Evolutionary conservation across 2,797 vertebrate species (phyloP).

Genomic region (Anabacerthia variegaticeps): DNA sequence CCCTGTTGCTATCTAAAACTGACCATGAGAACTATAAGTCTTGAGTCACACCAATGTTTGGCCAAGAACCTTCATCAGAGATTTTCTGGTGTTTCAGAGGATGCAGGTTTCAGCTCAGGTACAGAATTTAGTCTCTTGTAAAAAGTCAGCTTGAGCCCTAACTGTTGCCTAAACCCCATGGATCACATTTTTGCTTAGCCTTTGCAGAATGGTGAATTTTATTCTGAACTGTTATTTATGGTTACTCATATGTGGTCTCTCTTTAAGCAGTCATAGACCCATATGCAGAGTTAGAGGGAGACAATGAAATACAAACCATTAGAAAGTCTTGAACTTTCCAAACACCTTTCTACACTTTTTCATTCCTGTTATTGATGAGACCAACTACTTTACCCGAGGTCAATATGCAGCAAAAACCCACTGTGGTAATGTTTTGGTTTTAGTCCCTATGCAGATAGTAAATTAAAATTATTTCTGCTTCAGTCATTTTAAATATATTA

Average conservation of each 20-base stretch:
- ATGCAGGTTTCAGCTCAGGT: background rate
- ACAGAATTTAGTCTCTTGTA: background rate
- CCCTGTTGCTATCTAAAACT: conserved; percentile 25
- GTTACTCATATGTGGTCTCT: background rate
- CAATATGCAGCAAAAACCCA: background rate
- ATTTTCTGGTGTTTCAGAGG: background rate
- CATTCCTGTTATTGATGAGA: background rate
- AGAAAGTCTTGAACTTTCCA: conserved; percentile 10
- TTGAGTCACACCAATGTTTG: background rate
- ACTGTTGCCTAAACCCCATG: background rate
- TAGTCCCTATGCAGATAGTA: conserved; percentile 11
- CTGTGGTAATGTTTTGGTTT: conserved; percentile 19
- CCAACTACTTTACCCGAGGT: background rate
- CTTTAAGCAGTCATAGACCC: background rate
- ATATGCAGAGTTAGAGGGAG: background rate
- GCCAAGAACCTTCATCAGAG: background rate
- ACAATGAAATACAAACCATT: background rate
- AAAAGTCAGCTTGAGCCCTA: background rate
- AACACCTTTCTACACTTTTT: conserved; percentile 7
- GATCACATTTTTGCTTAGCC: background rate
- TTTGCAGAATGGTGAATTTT: background rate
- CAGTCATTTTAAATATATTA: background rate
- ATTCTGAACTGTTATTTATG: background rate
- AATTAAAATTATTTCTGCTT: background rate
- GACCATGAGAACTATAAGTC: background rate